Percentiles rank a stretch among this genome's conserved stretches.
phyloP scores from a whole-genome alignment of 2,888 invertebrate genomes.

The Pterobdella sp. region DNA sequence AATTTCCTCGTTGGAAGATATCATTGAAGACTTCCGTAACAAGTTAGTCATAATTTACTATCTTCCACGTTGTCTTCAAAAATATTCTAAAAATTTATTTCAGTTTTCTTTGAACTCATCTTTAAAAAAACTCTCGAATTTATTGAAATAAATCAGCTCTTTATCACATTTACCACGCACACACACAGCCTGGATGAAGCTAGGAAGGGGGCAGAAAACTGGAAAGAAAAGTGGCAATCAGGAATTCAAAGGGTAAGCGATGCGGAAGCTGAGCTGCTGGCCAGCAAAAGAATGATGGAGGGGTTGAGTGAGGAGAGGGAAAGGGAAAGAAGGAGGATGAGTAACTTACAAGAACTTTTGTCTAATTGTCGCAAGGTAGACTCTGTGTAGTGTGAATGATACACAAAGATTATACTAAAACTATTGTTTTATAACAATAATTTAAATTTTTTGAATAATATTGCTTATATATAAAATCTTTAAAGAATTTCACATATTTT shows the following conservation, averaged over 20 bases:
- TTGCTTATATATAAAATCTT: too few relatives aligned
- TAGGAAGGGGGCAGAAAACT: conserved; percentile 3
- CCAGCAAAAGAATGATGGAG: conserved; percentile 19
- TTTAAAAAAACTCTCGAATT: background rate
- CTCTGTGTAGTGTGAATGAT: background rate
- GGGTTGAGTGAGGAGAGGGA: conserved; percentile 23
- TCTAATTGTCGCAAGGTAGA: conserved; percentile 11
- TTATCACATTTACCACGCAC: background rate
- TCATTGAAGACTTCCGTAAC: conserved; percentile 47
- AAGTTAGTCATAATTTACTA: conserved; percentile 37
- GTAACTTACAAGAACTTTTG: conserved; percentile 20
- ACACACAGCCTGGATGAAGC: conserved; percentile 20
- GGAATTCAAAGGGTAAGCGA: conserved; percentile 20
- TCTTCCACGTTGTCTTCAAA: background rate
- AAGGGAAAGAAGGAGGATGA: conserved; percentile 23
- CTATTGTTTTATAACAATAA: too few relatives aligned
- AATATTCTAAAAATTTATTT: background rate
- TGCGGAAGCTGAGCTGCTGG: conserved; percentile 18
- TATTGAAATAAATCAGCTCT: background rate
- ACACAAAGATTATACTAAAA: too few relatives aligned
- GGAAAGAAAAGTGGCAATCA: conserved; percentile 28
- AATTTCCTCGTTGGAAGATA: conserved; percentile 51
- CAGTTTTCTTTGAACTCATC: background rate
- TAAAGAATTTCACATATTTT: too few relatives aligned
- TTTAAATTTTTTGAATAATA: too few relatives aligned